Evolutionary conservation across 2,113 vertebrate species (phyloP), one percentile per base, ranked within the genome.

Genomic region (Amblyopsis rosae): DNA sequence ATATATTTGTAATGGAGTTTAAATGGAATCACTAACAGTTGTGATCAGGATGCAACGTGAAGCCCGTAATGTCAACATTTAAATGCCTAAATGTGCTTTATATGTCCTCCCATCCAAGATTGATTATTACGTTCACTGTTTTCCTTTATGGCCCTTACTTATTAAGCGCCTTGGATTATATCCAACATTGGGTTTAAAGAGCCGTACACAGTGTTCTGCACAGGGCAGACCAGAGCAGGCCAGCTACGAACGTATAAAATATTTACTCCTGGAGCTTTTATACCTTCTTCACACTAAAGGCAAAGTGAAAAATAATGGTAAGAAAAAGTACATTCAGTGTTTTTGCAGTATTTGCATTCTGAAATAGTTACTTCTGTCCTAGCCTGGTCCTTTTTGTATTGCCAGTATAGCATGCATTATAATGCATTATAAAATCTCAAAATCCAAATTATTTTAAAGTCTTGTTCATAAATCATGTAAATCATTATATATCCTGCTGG

Each of bases 1-100:
- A 87, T 87, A 87, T 75, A 74, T 86, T 85, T 88, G 89, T 84
- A 90, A 90, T 87, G 76, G 81, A 76, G 67, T 76, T 70, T 85
- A 87, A 90, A 86, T 86, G 81, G 65, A 26, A 73, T 73, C 70
- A 62, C 84, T 84, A 75, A 85, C 77, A 51, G 16, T 70, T 49
- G 15, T 6, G 12, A 77, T 19, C 49, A 82, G 64, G 61, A 86
- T 63, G 35, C 67, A 57, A 83, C 83, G 59, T 77, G 67, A 88
- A 77, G 72, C 70, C 72, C 60, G 65, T 80, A 68, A 26, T 1
- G 26, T 26, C 26, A 26, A 77, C 83, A 82, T 69, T 88, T 69
- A 70, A 82, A 86, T 79, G 66, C 76, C 32, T 13, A 12, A 76
- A 80, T 73, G 73, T 12, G 26, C 41, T 41, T 73, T 78, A 70